Conservation (phyloP, 2,113 vertebrate species). For the Calyptomena viridis region DNA sequence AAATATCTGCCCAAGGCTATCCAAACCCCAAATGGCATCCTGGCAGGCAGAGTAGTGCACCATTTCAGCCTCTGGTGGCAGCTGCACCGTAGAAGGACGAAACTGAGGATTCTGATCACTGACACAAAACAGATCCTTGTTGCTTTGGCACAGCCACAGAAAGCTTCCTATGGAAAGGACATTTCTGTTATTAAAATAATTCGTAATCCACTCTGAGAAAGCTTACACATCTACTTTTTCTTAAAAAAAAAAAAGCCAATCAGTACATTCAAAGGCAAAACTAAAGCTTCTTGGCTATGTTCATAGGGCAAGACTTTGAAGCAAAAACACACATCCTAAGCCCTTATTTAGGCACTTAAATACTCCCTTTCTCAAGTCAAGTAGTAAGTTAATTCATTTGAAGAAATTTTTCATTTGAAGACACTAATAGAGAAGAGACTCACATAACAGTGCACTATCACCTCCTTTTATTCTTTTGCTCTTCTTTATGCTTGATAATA, state of each 20-base stretch:
- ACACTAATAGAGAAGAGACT: not conserved
- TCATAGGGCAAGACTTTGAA: not conserved
- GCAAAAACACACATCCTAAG: not conserved
- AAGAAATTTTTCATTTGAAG: not conserved
- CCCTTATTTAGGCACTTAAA: not conserved
- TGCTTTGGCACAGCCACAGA: slow-evolving; percentile 94
- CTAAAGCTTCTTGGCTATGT: not conserved
- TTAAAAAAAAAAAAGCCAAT: not conserved
- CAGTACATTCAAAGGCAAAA: not conserved
- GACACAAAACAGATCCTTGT: slow-evolving; percentile 91
- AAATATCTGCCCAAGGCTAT: slow-evolving; percentile 83
- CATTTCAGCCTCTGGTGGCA: slow-evolving; percentile 87
- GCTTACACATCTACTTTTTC: not conserved
- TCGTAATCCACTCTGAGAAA: not conserved
- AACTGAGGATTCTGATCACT: slow-evolving; percentile 86
- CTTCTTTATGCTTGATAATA: not conserved
- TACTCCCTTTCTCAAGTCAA: not conserved
- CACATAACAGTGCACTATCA: not conserved
- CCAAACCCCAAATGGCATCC: slow-evolving; percentile 92
- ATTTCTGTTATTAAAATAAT: not conserved
- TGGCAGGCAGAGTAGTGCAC: slow-evolving; percentile 86
- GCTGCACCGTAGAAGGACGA: slow-evolving; percentile 86
- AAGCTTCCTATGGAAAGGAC: slow-evolving; percentile 80
- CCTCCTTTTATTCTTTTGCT: not conserved
- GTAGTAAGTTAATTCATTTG: not conserved